Base-by-base conservation (phyloP, 2,888 invertebrate genomes). In the Clivina fossor region DNA sequence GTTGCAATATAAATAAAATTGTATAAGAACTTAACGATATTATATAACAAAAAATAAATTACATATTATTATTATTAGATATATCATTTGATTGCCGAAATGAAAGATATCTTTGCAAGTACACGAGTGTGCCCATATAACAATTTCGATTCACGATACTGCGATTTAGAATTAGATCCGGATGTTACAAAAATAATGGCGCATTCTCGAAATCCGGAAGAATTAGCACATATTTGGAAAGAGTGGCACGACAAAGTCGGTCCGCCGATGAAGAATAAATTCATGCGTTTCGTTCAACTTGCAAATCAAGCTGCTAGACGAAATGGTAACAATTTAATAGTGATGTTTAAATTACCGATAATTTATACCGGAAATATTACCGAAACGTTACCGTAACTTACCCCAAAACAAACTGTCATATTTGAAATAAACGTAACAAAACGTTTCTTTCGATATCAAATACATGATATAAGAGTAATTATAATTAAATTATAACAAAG, bases 191-290 rank as follows among this genome's bases (percentile, higher is more conserved):
- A 68, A 57, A 81, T 88, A 28, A 78, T 90, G 74, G 82, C 84
- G 0, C 81, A 82, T 67, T 88, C 88, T 0, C 78, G 85, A 58
- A 84, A 90, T 62, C 87, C 87, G 61, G 82, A 84, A 16, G 88
- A 90, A 66, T 72, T 93, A 38, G 66, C 84, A 13, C 84, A 89
- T 63, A 83, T 86, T 0, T 93, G 93, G 93, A 80, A 77, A 64
- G 84, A 85, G 51, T 93, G 90, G 82, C 79, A 92, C 60, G 88
- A 92, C 57, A 84, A 82, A 55, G 83, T 87, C 0, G 93, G 93
- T 0, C 86, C 85, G 0, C 83, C 84, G 18, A 76, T 92, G 71
- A 84, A 83, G 69, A 82, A 85, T 56, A 78, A 85, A 59, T 93
- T 87, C 68, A 82, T 86, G 77, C 79, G 88, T 77, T 92, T 90